These are phyloP conservation scores for Drosophila differens DNA, from an alignment of 2,888 invertebrate genomes.

Conservation along the genomic window DNA sequence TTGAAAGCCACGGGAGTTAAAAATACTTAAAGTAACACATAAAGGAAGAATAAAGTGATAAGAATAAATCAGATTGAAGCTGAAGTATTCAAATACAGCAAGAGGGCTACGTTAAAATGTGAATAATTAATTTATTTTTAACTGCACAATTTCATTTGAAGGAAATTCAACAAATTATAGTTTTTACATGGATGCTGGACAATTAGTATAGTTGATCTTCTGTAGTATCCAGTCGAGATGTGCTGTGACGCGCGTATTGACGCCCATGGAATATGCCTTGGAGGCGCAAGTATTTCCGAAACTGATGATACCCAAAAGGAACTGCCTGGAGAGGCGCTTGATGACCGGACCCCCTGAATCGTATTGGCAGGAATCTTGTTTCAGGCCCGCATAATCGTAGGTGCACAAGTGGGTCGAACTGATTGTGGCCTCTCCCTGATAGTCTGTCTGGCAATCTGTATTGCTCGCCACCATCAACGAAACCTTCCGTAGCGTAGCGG, in stretches of 20 bases:
- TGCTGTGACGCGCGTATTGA: slow-evolving; percentile 87
- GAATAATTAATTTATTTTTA: neutral
- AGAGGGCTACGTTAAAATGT: neutral
- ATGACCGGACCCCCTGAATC: slow-evolving; percentile 87
- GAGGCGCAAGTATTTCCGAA: slow-evolving; percentile 86
- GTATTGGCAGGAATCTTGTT: slow-evolving; percentile 86
- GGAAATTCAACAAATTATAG: neutral
- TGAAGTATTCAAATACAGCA: neutral
- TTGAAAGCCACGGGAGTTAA: neutral
- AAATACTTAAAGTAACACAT: neutral
- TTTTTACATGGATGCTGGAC: slow-evolving; percentile 46
- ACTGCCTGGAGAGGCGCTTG: slow-evolving; percentile 82
- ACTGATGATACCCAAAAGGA: slow-evolving; percentile 86
- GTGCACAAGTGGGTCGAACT: slow-evolving; percentile 72
- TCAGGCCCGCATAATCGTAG: slow-evolving; percentile 63
- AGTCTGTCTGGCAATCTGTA: slow-evolving; percentile 55
- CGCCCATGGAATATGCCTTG: slow-evolving; percentile 82
- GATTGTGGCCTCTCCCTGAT: slow-evolving; percentile 43
- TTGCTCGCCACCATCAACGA: slow-evolving; percentile 80
- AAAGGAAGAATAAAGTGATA: neutral
- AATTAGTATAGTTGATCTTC: slow-evolving; percentile 60
- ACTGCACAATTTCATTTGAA: neutral
- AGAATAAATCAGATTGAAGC: neutral
- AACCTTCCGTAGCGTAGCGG: slow-evolving; percentile 86
- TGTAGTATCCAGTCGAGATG: slow-evolving; percentile 86